Base-by-base conservation (phyloP, 35 echinoderm and acorn worm genomes). In the Ophiothrix spiculata region DNA sequence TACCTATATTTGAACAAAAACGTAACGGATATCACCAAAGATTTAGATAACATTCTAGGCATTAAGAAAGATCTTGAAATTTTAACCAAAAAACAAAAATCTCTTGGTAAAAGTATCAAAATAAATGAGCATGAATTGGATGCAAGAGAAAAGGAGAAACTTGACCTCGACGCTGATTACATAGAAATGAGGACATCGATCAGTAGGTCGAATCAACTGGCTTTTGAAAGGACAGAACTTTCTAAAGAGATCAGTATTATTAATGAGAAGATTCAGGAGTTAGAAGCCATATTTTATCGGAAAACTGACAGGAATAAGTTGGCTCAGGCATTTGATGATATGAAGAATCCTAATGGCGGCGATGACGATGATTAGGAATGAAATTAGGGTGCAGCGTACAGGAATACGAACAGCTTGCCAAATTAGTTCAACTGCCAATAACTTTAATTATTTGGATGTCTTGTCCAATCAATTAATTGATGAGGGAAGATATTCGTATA, bases 291-390 rank as follows among this genome's bases (percentile, higher is more conserved):
- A 12, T 91, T 91, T 42, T 94, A 88, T 38, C 40, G 89, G 45
- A 98, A 98, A 46, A 98, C 95, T 13, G 91, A 98, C 54, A 78
- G 86, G 40, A 75, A 91, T 1, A 98, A 94, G 76, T 83, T 98
- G n/a, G 77, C 88, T 23, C 74, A 85, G 23, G 82, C 88, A 13
- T 91, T 86, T 78, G 91, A 97, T 17, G 89, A 91, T n/a, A 10
- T 69, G 60, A 69, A n/a, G 29, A 12, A 69, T 69, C 8, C 60
- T 21, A 54, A 54, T n/a, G n/a, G n/a, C n/a, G n/a, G n/a, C n/a
- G n/a, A n/a, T n/a, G n/a, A n/a, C n/a, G n/a, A n/a, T n/a, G n/a
- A n/a, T n/a, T n/a, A n/a, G n/a, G 45, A 54, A 54, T 54, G 45
- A 54, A 54, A 21, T 54, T 8, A 11, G 8, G 8, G 45, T 8